A percentile compares a stretch with the other conserved stretches of the same genome.
phyloP scores from a whole-genome alignment of 2,888 invertebrate genomes.

The Ochropleura leucogaster region DNA sequence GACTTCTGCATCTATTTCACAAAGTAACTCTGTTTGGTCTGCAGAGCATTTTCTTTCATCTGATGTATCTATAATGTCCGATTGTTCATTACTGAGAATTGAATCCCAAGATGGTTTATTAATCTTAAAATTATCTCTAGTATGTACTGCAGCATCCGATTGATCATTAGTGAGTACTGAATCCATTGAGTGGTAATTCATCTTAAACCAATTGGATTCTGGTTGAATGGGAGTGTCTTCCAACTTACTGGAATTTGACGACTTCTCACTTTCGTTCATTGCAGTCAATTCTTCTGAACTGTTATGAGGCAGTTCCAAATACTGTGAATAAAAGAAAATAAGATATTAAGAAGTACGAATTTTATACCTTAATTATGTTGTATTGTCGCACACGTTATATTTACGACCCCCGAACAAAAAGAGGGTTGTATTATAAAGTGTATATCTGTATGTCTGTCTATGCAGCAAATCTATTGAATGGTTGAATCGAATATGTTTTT shows the following conservation, averaged over 20 bases:
- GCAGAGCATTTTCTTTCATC: background rate
- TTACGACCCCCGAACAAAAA: too few species aligned
- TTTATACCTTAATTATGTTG: background rate
- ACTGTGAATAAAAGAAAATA: slow-evolving; percentile 32
- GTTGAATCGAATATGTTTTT: too few species aligned
- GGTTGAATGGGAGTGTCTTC: background rate
- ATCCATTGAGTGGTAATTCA: background rate
- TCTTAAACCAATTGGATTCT: background rate
- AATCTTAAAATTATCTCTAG: background rate
- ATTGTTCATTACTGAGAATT: too few species aligned
- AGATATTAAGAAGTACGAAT: too few species aligned
- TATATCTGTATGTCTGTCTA: too few species aligned
- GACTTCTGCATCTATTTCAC: background rate
- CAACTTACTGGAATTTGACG: background rate
- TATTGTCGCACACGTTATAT: too few species aligned
- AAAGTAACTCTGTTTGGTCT: background rate
- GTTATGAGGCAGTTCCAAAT: background rate
- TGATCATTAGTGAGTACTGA: background rate
- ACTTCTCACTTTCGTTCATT: background rate
- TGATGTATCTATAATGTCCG: too few species aligned
- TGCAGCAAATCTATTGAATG: too few species aligned
- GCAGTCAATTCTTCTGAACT: background rate
- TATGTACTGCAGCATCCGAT: background rate
- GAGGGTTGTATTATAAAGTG: too few species aligned
- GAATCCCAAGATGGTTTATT: too few species aligned